Evolutionary conservation across 2,888 invertebrate genomes (phyloP), one percentile per base, ranked within the genome.

Genomic region (Trimorus sp.): DNA sequence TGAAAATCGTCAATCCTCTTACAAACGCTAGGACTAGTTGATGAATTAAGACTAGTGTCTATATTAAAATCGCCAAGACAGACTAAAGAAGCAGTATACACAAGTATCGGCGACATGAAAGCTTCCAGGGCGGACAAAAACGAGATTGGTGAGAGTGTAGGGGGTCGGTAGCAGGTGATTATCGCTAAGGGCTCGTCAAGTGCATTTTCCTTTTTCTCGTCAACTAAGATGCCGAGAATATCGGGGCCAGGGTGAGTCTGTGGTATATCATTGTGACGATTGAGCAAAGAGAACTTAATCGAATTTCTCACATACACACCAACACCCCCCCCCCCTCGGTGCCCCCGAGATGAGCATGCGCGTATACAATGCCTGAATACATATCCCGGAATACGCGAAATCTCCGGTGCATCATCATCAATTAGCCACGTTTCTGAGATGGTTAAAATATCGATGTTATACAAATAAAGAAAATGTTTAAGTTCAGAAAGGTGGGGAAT

Each of bases 31-130:
- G 36, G 36, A n/a, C 7, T 12, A 11, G 38, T 4, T 7, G n/a
- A 37, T 0, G 37, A 56, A 11, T 12, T 6, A 14, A 3, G 3
- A 8, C 45, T 26, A 26, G 26, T 26, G 26, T 60, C 48, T 45
- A 63, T 63, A 11, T 63, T 63, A 14, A 63, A 15, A 38, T 63
- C 63, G 14, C 63, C 63, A 1, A 63, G 26, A n/a, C 51, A 38
- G 1, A 63, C 11, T 26, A 63, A 15, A 8, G 7, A 7, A 3
- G 38, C 40, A 6, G 38, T 38, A 9, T 48, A n/a, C 4, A 9
- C 1, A 9, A 51, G 5, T 37, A 36, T 26, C 5, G n/a, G 7
- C 6, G 11, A n/a, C 14, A 56, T 37, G 37, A n/a, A 56, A 7
- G 36, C 7, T 36, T 56, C 38, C 11, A 56, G 37, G 12, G 12